Conservation (phyloP, 2,888 invertebrate genomes). For the Mechanitis mazaeus region DNA sequence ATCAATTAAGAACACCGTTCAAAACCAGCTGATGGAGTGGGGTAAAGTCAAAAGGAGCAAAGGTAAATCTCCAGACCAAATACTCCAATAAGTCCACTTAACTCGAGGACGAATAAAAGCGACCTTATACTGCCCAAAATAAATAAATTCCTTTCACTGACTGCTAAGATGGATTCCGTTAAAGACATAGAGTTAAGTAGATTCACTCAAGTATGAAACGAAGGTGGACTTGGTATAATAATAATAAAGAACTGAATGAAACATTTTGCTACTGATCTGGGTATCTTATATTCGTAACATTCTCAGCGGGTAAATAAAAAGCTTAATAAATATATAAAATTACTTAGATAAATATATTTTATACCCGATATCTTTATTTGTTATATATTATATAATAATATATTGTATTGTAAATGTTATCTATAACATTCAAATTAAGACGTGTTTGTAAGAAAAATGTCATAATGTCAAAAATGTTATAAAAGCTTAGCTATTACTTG, state of each 20-base stretch:
- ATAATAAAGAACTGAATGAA: slow-evolving; percentile 2
- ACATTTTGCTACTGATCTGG: slow-evolving; percentile 1
- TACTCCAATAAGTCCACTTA: slow-evolving; percentile 73
- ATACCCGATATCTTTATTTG: neutral
- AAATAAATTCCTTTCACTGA: slow-evolving; percentile 59
- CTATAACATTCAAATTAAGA: too few relatives aligned
- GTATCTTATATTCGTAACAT: neutral
- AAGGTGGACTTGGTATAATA: slow-evolving; percentile 11
- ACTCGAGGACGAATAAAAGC: slow-evolving; percentile 54
- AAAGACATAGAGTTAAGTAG: slow-evolving; percentile 23
- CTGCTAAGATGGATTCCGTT: slow-evolving; percentile 31
- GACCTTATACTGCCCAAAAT: slow-evolving; percentile 48
- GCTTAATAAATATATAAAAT: neutral
- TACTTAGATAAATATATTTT: neutral
- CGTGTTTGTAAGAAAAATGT: too few relatives aligned
- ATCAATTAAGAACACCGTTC: slow-evolving; percentile 30
- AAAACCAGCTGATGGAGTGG: slow-evolving; percentile 64
- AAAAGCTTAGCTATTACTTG: too few relatives aligned
- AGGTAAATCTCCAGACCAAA: slow-evolving; percentile 74
- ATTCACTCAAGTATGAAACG: slow-evolving; percentile 25
- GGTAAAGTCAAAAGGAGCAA: slow-evolving; percentile 65
- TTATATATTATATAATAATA: neutral
- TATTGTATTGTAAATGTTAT: too few relatives aligned
- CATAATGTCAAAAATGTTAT: too few relatives aligned
- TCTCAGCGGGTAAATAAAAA: slow-evolving; percentile 1